Evolutionary conservation across 2,888 invertebrate species (phyloP).

Genomic region (Drosophila cracens): DNA sequence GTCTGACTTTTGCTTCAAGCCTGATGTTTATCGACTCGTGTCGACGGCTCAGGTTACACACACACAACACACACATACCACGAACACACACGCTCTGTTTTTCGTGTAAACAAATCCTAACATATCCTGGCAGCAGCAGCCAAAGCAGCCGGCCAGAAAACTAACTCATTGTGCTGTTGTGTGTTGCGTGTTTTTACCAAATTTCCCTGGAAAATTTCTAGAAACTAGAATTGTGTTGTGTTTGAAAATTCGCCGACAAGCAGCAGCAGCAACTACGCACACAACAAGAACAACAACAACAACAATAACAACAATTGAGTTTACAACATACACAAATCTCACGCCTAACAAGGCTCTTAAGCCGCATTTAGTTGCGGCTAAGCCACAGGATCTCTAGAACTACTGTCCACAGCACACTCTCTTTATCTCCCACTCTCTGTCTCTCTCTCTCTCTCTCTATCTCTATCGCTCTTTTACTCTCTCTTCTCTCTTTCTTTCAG

Average conservation of each 20-base stretch:
- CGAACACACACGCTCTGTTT: slow-evolving; percentile 48
- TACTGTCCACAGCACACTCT: slow-evolving; percentile 10
- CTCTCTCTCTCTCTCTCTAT: background rate
- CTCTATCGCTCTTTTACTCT: slow-evolving; percentile 14
- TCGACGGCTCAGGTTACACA: slow-evolving; percentile 65
- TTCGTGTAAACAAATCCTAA: slow-evolving; percentile 67
- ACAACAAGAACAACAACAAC: background rate
- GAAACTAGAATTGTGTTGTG: slow-evolving; percentile 24
- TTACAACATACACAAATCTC: slow-evolving; percentile 60
- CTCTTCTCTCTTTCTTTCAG: background rate
- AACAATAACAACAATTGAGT: slow-evolving; percentile 16
- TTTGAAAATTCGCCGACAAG: slow-evolving; percentile 75
- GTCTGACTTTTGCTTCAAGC: slow-evolving; percentile 58
- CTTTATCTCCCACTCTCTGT: background rate
- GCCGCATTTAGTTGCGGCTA: slow-evolving; percentile 75
- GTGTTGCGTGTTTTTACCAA: slow-evolving; percentile 27
- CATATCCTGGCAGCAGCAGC: slow-evolving; percentile 48
- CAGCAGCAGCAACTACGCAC: slow-evolving; percentile 20
- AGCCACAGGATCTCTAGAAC: slow-evolving; percentile 48
- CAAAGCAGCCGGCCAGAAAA: slow-evolving; percentile 44
- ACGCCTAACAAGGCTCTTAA: slow-evolving; percentile 77
- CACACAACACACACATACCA: slow-evolving; percentile 3
- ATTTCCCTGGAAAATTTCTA: slow-evolving; percentile 49
- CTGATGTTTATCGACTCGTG: slow-evolving; percentile 60
- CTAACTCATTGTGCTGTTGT: slow-evolving; percentile 28